These are phyloP conservation scores for Clanis bilineata DNA, from an alignment of 2,888 invertebrate genomes.

Conservation along the genomic window DNA sequence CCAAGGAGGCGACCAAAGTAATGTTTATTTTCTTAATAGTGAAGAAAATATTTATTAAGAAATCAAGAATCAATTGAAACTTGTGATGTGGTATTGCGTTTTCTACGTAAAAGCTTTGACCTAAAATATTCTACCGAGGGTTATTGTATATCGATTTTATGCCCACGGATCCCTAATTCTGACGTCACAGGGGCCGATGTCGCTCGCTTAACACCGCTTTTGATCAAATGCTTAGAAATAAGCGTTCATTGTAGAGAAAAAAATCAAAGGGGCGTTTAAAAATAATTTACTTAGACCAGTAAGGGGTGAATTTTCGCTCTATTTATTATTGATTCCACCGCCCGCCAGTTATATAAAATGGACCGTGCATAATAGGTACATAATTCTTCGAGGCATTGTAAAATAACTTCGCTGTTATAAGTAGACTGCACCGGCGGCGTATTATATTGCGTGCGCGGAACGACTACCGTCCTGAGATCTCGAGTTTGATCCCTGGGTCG, in stretches of 20 bases:
- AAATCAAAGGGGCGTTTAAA: constrained; percentile 23
- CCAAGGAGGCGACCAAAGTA: too few species aligned
- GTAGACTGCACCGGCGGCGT: neutral
- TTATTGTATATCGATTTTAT: neutral
- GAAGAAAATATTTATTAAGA: too few species aligned
- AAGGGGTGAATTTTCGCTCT: constrained; percentile 12
- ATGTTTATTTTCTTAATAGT: too few species aligned
- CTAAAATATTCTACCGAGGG: neutral
- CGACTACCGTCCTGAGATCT: too few species aligned
- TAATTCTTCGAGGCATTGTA: too few species aligned
- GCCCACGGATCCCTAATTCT: constrained; percentile 31
- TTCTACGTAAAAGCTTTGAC: neutral
- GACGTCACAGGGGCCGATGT: constrained; percentile 23
- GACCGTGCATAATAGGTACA: neutral
- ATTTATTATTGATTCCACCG: constrained; percentile 6
- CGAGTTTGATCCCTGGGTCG: too few species aligned
- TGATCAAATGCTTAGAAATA: constrained; percentile 33
- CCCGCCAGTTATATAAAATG: neutral
- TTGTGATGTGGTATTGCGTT: too few species aligned
- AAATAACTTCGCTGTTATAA: neutral
- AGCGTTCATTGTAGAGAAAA: constrained; percentile 28
- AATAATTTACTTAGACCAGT: constrained; percentile 17
- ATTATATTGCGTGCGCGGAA: too few species aligned
- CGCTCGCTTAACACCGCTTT: constrained; percentile 31
- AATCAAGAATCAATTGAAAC: too few species aligned